Conservation (phyloP, 1,140 invertebrate genomes). For the Vanessa atalanta region DNA sequence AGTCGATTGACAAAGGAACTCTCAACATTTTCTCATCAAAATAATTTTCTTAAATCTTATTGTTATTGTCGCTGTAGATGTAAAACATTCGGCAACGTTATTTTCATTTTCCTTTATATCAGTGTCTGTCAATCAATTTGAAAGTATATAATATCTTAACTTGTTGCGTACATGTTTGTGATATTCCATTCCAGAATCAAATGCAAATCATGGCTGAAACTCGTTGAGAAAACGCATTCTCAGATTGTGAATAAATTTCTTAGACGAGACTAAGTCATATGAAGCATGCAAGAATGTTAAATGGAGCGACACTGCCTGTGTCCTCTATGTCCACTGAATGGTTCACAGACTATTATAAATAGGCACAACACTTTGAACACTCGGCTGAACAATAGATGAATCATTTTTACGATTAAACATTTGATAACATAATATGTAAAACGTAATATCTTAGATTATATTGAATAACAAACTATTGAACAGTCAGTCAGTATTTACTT, state of each 20-base stretch:
- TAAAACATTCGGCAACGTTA: no score
- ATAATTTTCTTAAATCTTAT: no score
- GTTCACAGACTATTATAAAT: slow-evolving; percentile 62
- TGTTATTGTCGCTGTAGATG: no score
- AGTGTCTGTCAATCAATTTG: background rate
- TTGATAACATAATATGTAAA: background rate
- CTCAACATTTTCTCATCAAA: no score
- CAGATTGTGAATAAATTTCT: slow-evolving; percentile 41
- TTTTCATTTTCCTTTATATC: background rate
- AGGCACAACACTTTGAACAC: slow-evolving; percentile 50
- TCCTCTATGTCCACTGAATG: slow-evolving; percentile 68
- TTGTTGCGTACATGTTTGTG: background rate
- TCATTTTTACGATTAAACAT: slow-evolving; percentile 17
- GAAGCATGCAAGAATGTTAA: slow-evolving; percentile 49
- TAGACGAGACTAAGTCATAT: slow-evolving; percentile 38
- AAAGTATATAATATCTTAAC: background rate
- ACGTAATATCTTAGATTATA: background rate
- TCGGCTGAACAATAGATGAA: slow-evolving; percentile 47
- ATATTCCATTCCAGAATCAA: slow-evolving; percentile 10
- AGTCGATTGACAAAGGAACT: no score
- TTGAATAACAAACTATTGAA: background rate
- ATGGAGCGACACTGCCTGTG: slow-evolving; percentile 57
- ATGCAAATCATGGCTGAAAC: slow-evolving; percentile 29
- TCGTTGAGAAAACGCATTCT: slow-evolving; percentile 41
- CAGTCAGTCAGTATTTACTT: no score